A percentile compares a stretch with the other conserved stretches of the same genome.
Conservation (phyloP, 1,140 invertebrate species). For the Araneus ventricosus region DNA sequence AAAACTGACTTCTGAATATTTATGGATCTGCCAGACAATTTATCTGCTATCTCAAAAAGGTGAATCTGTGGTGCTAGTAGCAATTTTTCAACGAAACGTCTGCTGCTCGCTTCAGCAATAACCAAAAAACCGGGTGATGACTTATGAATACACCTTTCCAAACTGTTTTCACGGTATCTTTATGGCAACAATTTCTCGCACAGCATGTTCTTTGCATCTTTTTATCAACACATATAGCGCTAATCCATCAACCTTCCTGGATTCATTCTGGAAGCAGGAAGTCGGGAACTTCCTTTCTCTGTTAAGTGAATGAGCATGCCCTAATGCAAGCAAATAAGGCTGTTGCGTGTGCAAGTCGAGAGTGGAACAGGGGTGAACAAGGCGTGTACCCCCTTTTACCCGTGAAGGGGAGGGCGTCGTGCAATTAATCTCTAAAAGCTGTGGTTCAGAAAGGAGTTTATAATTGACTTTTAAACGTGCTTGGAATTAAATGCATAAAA, state of each 20-base stretch:
- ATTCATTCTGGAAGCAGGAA: neutral
- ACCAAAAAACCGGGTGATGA: no score
- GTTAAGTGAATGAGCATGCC: neutral
- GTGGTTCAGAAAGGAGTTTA: neutral
- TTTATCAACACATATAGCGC: neutral
- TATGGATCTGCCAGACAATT: no score
- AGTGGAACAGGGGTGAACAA: neutral
- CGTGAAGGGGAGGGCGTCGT: neutral
- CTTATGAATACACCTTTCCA: no score
- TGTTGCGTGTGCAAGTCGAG: neutral
- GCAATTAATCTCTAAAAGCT: conserved; percentile 16
- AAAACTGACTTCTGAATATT: no score
- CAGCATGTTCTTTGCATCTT: neutral
- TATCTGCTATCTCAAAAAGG: no score
- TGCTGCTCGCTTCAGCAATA: no score
- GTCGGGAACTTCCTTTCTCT: neutral
- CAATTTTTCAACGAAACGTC: no score
- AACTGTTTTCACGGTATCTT: neutral
- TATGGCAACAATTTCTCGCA: neutral
- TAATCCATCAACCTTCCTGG: neutral
- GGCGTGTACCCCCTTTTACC: neutral
- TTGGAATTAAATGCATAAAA: neutral
- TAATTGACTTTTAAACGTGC: conserved; percentile 11
- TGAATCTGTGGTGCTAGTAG: no score
- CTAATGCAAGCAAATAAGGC: neutral